Percentiles rank a stretch among this genome's conserved stretches.
phyloP scores from a whole-genome alignment of 2,797 vertebrate species.

The Periparus ater region DNA sequence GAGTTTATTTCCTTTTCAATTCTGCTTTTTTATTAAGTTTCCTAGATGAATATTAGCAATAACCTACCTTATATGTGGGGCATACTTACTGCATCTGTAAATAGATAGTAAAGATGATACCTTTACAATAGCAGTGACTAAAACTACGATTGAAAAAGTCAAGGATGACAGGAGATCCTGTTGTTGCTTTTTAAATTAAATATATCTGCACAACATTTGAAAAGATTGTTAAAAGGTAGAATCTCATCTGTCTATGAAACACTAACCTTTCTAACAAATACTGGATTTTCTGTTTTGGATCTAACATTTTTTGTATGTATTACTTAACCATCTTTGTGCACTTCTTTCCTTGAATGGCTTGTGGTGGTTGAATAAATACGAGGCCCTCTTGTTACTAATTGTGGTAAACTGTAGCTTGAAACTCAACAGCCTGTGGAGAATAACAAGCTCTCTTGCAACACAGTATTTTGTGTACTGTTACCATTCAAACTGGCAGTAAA shows the following conservation, averaged over 20 bases:
- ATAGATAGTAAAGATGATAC: slow-evolving; percentile 10
- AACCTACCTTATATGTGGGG: neutral
- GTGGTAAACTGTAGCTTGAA: slow-evolving; percentile 2
- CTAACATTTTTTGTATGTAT: neutral
- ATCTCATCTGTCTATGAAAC: slow-evolving; percentile 71
- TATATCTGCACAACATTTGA: slow-evolving; percentile 56
- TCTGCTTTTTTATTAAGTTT: slow-evolving; percentile 14
- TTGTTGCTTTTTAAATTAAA: slow-evolving; percentile 3
- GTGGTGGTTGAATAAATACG: slow-evolving; percentile 32
- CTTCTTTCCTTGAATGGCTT: slow-evolving; percentile 64
- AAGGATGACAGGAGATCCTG: neutral
- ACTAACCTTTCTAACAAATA: slow-evolving; percentile 59
- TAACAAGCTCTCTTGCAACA: neutral
- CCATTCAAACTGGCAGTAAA: neutral
- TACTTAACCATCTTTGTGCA: slow-evolving; percentile 28
- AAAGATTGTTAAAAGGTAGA: slow-evolving; percentile 71
- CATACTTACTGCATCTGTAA: neutral
- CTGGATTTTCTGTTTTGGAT: slow-evolving; percentile 47
- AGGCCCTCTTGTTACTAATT: slow-evolving; percentile 29
- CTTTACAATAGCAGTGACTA: slow-evolving; percentile 30
- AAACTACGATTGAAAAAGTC: neutral
- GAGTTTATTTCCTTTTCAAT: slow-evolving; percentile 61
- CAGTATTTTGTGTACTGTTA: neutral
- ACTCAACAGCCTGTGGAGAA: neutral
- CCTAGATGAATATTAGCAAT: neutral